Evolutionary conservation across 2,797 vertebrate species (phyloP).

Genomic region (Eptatretus atami): DNA sequence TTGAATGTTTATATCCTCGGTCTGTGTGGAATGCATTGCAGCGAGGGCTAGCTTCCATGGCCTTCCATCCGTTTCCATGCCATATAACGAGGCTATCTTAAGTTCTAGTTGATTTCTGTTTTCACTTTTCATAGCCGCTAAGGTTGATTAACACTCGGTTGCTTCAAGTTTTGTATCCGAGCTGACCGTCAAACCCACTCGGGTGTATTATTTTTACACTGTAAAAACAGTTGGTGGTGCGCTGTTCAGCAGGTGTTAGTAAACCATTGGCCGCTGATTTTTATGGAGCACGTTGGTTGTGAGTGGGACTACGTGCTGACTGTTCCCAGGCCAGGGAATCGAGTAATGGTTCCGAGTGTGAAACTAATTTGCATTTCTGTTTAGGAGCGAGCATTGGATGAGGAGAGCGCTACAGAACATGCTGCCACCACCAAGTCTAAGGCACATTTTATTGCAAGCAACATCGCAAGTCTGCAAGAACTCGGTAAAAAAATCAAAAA

Average conservation of each 20-base stretch:
- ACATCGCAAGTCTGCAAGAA: slow-evolving; percentile 86
- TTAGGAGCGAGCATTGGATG: slow-evolving; percentile 49
- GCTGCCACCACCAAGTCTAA: slow-evolving; percentile 58
- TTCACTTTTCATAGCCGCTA: no score
- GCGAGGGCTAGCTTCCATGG: no score
- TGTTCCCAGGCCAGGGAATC: accelerated
- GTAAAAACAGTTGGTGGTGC: neutral
- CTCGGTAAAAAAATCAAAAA: slow-evolving; percentile 29
- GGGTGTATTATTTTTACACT: no score
- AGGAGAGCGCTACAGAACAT: slow-evolving; percentile 52
- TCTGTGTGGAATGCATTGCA: no score
- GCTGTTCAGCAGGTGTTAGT: neutral
- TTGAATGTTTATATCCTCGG: no score
- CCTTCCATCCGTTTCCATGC: no score
- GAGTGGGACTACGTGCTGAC: neutral
- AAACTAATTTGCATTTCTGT: neutral
- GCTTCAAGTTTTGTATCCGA: no score
- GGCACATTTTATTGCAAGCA: slow-evolving; percentile 84
- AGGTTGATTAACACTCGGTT: no score
- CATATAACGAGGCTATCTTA: no score
- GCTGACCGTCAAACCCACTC: no score
- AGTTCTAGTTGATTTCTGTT: no score
- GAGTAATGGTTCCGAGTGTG: slow-evolving; percentile 1
- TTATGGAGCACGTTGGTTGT: neutral
- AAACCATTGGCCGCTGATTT: neutral